Percentiles rank a stretch among this genome's conserved stretches.
These are phyloP conservation scores for Oenanthe oenanthe DNA, from an alignment of 2,113 vertebrate genomes.

Conservation along the genomic window DNA sequence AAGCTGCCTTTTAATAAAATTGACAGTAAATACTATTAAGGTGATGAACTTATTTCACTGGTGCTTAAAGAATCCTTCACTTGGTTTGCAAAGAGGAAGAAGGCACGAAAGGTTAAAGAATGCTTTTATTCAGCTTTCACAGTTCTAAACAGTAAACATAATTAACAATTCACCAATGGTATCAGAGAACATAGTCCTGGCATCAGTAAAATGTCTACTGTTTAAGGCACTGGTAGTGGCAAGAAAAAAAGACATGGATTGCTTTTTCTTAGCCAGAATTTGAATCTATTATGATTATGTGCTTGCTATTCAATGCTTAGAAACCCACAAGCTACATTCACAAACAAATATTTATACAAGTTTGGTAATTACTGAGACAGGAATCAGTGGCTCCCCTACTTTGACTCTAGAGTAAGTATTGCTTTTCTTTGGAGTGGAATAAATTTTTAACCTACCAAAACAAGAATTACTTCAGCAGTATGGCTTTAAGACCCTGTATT, in stretches of 20 bases:
- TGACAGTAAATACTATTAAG: not conserved
- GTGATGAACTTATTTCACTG: not conserved
- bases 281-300: not conserved
- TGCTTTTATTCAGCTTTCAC: constrained; percentile 71
- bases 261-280: not conserved
- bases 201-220: constrained; percentile 49
- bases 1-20: not conserved
- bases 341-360: not conserved
- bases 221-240: constrained; percentile 68
- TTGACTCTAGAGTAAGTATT: not conserved
- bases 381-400: not conserved
- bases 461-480: not conserved
- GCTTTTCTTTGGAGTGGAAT: constrained; percentile 17
- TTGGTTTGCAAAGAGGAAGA: not conserved
- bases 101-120: constrained; percentile 12
- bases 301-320: not conserved
- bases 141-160: constrained; percentile 59
- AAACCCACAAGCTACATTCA: constrained; percentile 8
- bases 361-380: not conserved
- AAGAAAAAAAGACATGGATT: not conserved
- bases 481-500: constrained; percentile 54
- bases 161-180: constrained; percentile 12
- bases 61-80: not conserved
- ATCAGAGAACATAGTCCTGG: not conserved
- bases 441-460: not conserved